These are phyloP conservation scores for Trichoplusia ni DNA, from an alignment of 1,140 invertebrate species.

Conservation along the genomic window DNA sequence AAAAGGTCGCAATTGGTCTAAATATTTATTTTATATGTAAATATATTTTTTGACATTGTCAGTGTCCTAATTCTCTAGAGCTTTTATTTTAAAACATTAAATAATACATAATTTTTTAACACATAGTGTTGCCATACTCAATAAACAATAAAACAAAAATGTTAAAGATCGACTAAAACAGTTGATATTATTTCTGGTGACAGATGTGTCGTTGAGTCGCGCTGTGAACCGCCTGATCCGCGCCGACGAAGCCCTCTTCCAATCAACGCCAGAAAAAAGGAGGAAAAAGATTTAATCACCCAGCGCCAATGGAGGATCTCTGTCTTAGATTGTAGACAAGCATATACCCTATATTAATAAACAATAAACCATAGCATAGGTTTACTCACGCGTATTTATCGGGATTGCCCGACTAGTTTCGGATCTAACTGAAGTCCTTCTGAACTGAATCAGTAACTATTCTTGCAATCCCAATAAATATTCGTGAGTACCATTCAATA, in stretches of 20 bases:
- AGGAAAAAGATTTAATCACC: constrained; percentile 76
- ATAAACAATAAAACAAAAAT: background rate
- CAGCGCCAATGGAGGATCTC: background rate
- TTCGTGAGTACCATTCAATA: too few relatives aligned
- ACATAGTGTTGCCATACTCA: constrained; percentile 17
- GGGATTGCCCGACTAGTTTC: too few relatives aligned
- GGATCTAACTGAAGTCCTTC: too few relatives aligned
- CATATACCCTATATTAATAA: too few relatives aligned
- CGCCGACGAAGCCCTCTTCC: constrained; percentile 72
- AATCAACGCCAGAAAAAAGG: constrained; percentile 69
- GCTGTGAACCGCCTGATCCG: constrained; percentile 73
- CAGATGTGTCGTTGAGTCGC: constrained; percentile 76
- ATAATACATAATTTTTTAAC: background rate
- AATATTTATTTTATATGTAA: too few relatives aligned
- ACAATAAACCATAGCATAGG: too few relatives aligned
- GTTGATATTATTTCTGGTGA: constrained; percentile 50
- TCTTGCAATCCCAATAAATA: too few relatives aligned
- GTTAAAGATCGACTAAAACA: constrained; percentile 9
- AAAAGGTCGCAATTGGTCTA: too few relatives aligned
- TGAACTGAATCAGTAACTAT: too few relatives aligned
- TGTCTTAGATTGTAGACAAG: constrained; percentile 1
- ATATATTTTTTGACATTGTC: too few relatives aligned
- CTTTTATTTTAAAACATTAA: background rate
- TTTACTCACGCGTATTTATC: too few relatives aligned
- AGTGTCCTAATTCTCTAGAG: background rate